Evolutionary conservation across 2,113 vertebrate species (phyloP), one percentile per base, ranked within the genome.

Genomic region (Reinhardtius hippoglossoides): DNA sequence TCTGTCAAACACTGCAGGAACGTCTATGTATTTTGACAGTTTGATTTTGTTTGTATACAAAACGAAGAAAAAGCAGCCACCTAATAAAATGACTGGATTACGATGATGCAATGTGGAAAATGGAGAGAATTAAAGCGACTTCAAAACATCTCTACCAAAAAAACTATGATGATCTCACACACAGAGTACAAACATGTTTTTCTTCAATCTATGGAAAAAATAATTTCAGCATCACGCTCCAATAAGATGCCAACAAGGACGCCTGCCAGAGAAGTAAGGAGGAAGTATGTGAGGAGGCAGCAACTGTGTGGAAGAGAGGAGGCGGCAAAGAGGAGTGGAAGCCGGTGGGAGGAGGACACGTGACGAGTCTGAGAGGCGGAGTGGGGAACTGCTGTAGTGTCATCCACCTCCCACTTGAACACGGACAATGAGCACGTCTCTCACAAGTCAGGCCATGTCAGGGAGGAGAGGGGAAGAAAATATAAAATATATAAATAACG

Each of bases 401-500:
- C 82, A 87, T 65, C 66, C 67, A 65, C 69, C 46, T 77, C 89
- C 82, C 66, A 82, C 76, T 71, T 73, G 27, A 78, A 84, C 24
- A 63, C 3, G 50, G 23, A 73, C 61, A 76, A 50, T 46, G 20
- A 76, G 66, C 58, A 31, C 15, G 72, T 83, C 70, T 82, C 71
- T 56, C 62, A 82, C 74, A 71, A 88, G 73, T 80, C 75, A 67
- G 65, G 66, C 82, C 75, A 73, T 40, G 63, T 18, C 67, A 61
- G 65, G 18, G 70, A 82, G 73, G 54, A 82, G 23, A 76, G 68
- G 50, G 42, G 73, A 85, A 82, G 65, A 87, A 87, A 71, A 83
- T 67, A 64, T 83, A 44, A 86, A 82, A 88, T 83, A 90, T 85
- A 91, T 89, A 92, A 94, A 92, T 90, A 91, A 88, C 72, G 61